Evolutionary conservation across 1,140 invertebrate genomes (phyloP).

Genomic region (Monochamus saltuarius): DNA sequence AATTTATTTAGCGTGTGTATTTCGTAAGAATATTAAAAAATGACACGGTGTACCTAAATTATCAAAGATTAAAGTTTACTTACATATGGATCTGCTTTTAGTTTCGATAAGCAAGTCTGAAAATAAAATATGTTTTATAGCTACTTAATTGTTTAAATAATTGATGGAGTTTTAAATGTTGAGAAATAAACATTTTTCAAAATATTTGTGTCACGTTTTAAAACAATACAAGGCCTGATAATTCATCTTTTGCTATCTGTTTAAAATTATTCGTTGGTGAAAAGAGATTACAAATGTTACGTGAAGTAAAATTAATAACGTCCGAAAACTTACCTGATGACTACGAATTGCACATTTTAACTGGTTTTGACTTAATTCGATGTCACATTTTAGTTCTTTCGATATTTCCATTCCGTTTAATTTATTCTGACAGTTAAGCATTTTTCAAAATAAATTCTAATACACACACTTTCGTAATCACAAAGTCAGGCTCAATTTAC

Average conservation of each 20-base stretch:
- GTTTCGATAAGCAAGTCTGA: slow-evolving; percentile 11
- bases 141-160: not conserved
- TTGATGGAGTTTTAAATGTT: not conserved
- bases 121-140: slow-evolving; percentile 6
- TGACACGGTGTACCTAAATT: slow-evolving; percentile 7
- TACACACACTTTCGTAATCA: no score
- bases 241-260: not conserved
- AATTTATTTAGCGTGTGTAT: not conserved
- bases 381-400: slow-evolving; percentile 64
- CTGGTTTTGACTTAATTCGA: slow-evolving; percentile 62
- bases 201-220: not conserved
- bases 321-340: slow-evolving; percentile 62
- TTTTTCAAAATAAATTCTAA: no score
- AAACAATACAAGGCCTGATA: slow-evolving; percentile 1
- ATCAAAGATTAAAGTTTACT: slow-evolving; percentile 5
- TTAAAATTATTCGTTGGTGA: slow-evolving; percentile 8
- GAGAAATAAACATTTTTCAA: slow-evolving; percentile 1
- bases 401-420: slow-evolving; percentile 62
- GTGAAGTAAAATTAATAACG: slow-evolving; percentile 14
- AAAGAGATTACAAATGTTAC: not conserved
- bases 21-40: not conserved
- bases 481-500: no score
- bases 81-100: slow-evolving; percentile 15
- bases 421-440: slow-evolving; percentile 9
- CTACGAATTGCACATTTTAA: slow-evolving; percentile 66